Conservation (phyloP, 2,888 invertebrate species). For the Brachycybe producta region DNA sequence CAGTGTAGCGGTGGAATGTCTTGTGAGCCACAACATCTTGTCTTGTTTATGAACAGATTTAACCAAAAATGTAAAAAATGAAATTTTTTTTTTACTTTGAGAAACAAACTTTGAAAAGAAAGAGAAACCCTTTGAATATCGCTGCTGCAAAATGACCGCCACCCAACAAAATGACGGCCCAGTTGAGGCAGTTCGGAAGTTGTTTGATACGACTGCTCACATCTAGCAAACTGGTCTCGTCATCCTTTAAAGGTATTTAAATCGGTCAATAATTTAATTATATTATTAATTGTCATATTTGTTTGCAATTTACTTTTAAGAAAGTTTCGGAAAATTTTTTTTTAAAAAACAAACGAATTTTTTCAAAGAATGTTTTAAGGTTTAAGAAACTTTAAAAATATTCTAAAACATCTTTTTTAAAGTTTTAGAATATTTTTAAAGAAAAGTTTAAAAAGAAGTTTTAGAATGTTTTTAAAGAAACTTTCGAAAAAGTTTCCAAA, state of each 20-base stretch:
- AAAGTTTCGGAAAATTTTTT: constrained; percentile 25
- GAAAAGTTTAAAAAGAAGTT: too few species aligned
- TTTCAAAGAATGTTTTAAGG: too few species aligned
- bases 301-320: too few species aligned
- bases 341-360: neutral
- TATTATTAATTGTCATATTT: too few species aligned
- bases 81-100: neutral
- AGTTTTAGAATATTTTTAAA: too few species aligned
- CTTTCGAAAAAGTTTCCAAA: too few species aligned
- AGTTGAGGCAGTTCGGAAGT: constrained; percentile 40
- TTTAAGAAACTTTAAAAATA: too few species aligned
- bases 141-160: constrained; percentile 73
- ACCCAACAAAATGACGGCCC: constrained; percentile 68
- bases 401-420: too few species aligned
- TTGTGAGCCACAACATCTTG: constrained; percentile 49
- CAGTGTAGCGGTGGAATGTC: constrained; percentile 73
- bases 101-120: neutral
- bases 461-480: too few species aligned
- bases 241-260: too few species aligned
- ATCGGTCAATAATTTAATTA: too few species aligned
- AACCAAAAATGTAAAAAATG: neutral
- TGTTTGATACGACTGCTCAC: constrained; percentile 31
- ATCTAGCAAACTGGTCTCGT: constrained; percentile 29
- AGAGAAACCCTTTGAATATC: constrained; percentile 40
- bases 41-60: constrained; percentile 1